Base-by-base conservation (phyloP, 2,888 invertebrate genomes). In the Neoscelio sp. region DNA sequence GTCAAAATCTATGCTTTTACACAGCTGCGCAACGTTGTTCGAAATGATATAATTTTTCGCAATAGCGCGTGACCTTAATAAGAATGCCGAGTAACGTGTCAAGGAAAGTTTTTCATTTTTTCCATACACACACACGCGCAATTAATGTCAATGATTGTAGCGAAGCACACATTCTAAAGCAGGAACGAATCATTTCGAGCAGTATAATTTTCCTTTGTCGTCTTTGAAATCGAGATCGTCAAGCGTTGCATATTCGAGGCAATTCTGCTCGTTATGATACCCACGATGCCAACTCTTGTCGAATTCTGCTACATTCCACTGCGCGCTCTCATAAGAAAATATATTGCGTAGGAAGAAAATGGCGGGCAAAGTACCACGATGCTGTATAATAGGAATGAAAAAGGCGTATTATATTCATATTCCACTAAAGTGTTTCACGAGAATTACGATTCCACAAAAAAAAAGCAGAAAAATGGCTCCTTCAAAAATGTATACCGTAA, bases 341-440 rank as follows among this genome's bases (percentile, higher is more conserved):
- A 70, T 77, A 77, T 65, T 65, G 65, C 70, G 44, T 64, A 70
- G 50, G 35, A 65, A 54, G 75, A 62, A 56, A 76, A 62, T 48
- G 54, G 68, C 68, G 23, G 42, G 33, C 28, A 48, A 54, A 58
- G 65, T 52, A 65, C 48, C 56, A 7, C 62, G 26, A 68, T 58
- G 52, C 26, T 35, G 70, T 64, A 64, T 70, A 70, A 70, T 70
- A 70, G 64, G 52, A 70, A 70, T 65, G 70, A 70, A 76, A 76
- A 76, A 56, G 68, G 68, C 46, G 68, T 48, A 76, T 76, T 68
- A 76, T 68, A 76, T 76, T 76, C 68, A 68, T 70, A 70, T 58
- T 58, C 64, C 26, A 40, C 33, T 38, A 64, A 70, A 76, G 70
- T 64, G 70, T 64, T 68, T 70, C 50, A 58, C 17, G 17, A 76